Percentiles rank a stretch among this genome's conserved stretches.
Conservation (phyloP, 2,888 invertebrate genomes). For the Hipparchia semele region DNA sequence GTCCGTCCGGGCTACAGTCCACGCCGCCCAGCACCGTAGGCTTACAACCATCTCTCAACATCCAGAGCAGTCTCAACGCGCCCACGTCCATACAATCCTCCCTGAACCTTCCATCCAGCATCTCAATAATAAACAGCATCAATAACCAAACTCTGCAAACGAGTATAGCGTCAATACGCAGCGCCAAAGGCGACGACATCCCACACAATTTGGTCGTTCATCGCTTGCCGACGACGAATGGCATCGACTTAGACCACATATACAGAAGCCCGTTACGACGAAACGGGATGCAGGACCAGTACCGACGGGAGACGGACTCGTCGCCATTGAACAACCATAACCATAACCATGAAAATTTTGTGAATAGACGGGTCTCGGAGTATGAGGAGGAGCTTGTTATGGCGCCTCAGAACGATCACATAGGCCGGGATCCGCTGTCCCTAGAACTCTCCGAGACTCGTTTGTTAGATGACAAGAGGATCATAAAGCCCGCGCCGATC, state of each 20-base stretch:
- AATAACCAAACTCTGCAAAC: conserved; percentile 55
- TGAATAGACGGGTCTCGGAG: conserved; percentile 68
- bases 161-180: conserved; percentile 59
- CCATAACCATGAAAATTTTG: conserved; percentile 61
- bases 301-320: conserved; percentile 61
- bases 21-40: conserved; percentile 64
- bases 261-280: conserved; percentile 55
- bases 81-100: conserved; percentile 58
- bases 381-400: conserved; percentile 67
- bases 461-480: conserved; percentile 64
- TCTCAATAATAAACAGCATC: conserved; percentile 64
- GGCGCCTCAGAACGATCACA: conserved; percentile 57
- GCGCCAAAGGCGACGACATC: conserved; percentile 55
- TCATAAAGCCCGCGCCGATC: conserved; percentile 73
- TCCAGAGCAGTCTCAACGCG: conserved; percentile 50
- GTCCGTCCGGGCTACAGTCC: conserved; percentile 61
- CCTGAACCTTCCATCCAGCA: conserved; percentile 61
- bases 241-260: conserved; percentile 70
- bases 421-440: conserved; percentile 51
- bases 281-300: conserved; percentile 70
- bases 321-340: conserved; percentile 56
- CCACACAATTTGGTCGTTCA: conserved; percentile 73
- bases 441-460: conserved; percentile 67
- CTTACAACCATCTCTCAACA: conserved; percentile 59
- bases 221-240: conserved; percentile 60